Base-by-base conservation (phyloP, 1,140 invertebrate species). In the Diuraphis noxia region DNA sequence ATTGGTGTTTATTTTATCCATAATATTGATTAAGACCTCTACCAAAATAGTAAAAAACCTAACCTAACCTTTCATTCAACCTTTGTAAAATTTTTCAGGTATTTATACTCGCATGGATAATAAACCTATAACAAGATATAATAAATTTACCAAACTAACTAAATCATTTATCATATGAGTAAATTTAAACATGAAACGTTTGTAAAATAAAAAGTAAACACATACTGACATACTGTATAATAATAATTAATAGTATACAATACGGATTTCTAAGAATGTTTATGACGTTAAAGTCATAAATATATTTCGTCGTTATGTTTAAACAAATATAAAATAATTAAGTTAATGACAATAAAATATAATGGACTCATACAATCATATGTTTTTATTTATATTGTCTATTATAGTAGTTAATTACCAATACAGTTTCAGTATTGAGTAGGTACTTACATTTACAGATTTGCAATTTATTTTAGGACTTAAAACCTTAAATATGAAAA, bases 191-290 rank as follows among this genome's bases (percentile, higher is more conserved):
- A 38, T 9, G 43, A 84, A 84, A 84, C 21, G 13, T 41, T n/a
- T 10, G 25, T 41, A 84, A 40, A n/a, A 84, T 41, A 40, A 81
- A 81, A 81, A 40, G 34, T n/a, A n/a, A n/a, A n/a, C 19, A 34
- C 56, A 72, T 72, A 72, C 56, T 72, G n/a, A 5, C 30, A 63
- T n/a, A 17, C 9, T n/a, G 3, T 72, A 34, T 72, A 3, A 72
- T 72, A 72, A 72, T n/a, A 72, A 72, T 72, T 72, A 72, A 81
- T 81, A 38, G 40, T 38, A n/a, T 84, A 84, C 43, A 81, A 38
- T 43, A 2, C 13, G 30, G 10, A 84, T 41, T 84, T 41, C 13
- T 84, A 84, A 41, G 43, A 41, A 84, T 84, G 40, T 19, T 4
- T 7, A n/a, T 84, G 25, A 84, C 81, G 40, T 41, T 84, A 19